Evolutionary conservation across 2,888 invertebrate species (phyloP).

Genomic region (Fragum sueziense): DNA sequence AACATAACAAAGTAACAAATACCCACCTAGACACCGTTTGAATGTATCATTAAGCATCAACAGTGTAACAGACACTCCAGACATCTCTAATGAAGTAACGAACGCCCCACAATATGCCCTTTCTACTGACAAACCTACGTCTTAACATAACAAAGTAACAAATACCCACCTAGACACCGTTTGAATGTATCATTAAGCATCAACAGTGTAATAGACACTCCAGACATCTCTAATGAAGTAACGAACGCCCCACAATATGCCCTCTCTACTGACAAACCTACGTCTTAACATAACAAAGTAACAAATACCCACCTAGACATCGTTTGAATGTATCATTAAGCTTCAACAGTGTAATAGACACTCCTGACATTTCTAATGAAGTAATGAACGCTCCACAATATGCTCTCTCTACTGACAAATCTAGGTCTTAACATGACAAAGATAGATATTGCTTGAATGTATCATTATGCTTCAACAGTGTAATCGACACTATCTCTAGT

Average conservation of each 20-base stretch:
- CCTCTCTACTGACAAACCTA: slow-evolving; percentile 84
- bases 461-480: too few relatives aligned
- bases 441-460: too few relatives aligned
- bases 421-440: too few relatives aligned
- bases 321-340: slow-evolving; percentile 72
- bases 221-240: slow-evolving; percentile 91
- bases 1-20: too few relatives aligned
- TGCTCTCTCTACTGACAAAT: slow-evolving; percentile 84
- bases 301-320: slow-evolving; percentile 68
- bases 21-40: slow-evolving; percentile 71
- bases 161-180: slow-evolving; percentile 70
- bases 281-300: too few relatives aligned
- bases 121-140: slow-evolving; percentile 83
- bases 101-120: slow-evolving; percentile 86
- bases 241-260: slow-evolving; percentile 86
- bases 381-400: slow-evolving; percentile 87
- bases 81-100: slow-evolving; percentile 90
- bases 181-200: slow-evolving; percentile 72
- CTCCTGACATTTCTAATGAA: slow-evolving; percentile 90
- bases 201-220: slow-evolving; percentile 88
- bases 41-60: slow-evolving; percentile 77
- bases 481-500: too few relatives aligned
- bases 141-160: too few relatives aligned
- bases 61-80: slow-evolving; percentile 90
- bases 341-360: slow-evolving; percentile 87